A percentile compares a stretch with the other conserved stretches of the same genome.
These are phyloP conservation scores for Temnopleurus reevesii DNA, from an alignment of 53 echinoderm and acorn worm genomes.

Conservation along the genomic window DNA sequence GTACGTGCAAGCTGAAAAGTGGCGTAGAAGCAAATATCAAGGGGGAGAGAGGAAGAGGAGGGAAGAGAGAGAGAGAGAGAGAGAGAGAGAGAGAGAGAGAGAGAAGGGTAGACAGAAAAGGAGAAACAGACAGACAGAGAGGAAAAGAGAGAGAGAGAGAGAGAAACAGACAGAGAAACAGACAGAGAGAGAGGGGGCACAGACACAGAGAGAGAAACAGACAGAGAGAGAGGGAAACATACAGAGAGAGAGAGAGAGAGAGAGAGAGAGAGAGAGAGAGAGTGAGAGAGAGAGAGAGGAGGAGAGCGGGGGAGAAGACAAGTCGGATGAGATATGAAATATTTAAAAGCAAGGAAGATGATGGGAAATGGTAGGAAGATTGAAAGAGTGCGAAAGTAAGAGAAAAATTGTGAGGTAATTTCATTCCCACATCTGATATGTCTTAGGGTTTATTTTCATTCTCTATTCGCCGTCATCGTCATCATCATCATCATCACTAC, in stretches of 20 bases:
- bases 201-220: too few relatives aligned
- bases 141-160: neutral
- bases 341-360: too few relatives aligned
- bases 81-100: neutral
- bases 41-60: neutral
- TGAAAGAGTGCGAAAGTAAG: too few relatives aligned
- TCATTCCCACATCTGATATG: neutral
- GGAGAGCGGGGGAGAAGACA: neutral
- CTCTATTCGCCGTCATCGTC: conserved; percentile 26
- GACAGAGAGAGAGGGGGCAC: too few relatives aligned
- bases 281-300: neutral
- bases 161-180: neutral
- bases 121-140: too few relatives aligned
- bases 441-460: conserved; percentile 11
- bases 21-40: too few relatives aligned
- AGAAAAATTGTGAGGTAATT: too few relatives aligned
- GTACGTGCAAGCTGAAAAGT: too few relatives aligned
- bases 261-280: neutral
- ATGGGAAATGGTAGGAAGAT: too few relatives aligned
- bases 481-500: conserved; percentile 36
- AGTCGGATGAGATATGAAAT: neutral
- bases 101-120: neutral
- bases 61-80: neutral
- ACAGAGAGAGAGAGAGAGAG: neutral
- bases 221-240: too few relatives aligned